Conservation (phyloP, 1,140 invertebrate species). For the Drosophila burlai region DNA sequence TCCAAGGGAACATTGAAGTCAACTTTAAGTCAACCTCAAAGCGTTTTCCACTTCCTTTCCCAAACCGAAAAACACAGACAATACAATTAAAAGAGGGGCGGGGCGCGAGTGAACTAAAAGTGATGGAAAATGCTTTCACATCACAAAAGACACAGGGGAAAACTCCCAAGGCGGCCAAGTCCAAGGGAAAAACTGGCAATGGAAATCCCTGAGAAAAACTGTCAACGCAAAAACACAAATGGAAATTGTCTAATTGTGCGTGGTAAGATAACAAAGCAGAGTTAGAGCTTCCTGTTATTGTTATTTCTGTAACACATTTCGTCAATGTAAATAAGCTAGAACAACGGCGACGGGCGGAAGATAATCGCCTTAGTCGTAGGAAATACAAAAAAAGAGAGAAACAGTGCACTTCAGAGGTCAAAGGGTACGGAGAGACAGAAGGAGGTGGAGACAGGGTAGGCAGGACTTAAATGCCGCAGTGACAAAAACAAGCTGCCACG, state of each 20-base stretch:
- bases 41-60: conserved; percentile 12
- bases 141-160: conserved; percentile 23
- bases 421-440: not conserved
- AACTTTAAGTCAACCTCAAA: conserved; percentile 2
- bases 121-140: conserved; percentile 65
- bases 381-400: conserved; percentile 17
- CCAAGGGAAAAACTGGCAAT: conserved; percentile 6
- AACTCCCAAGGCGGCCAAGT: conserved; percentile 54
- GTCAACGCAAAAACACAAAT: conserved; percentile 58
- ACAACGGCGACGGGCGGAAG: conserved; percentile 48
- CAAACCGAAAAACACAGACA: conserved; percentile 42
- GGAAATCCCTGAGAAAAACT: conserved; percentile 62
- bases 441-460: conserved; percentile 2
- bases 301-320: conserved; percentile 73
- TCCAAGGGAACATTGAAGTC: conserved; percentile 1
- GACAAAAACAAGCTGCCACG: conserved; percentile 80
- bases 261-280: conserved; percentile 80
- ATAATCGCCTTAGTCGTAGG: conserved; percentile 76
- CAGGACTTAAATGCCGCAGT: conserved; percentile 71
- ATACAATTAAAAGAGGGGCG: conserved; percentile 59
- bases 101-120: conserved; percentile 23
- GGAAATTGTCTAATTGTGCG: conserved; percentile 83
- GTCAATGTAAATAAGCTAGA: conserved; percentile 80
- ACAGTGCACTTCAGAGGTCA: conserved; percentile 69
- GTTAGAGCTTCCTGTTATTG: conserved; percentile 77